A percentile compares a stretch with the other conserved stretches of the same genome.
Conservation (phyloP, 2,888 invertebrate genomes). For the Caenorhabditis afra region DNA sequence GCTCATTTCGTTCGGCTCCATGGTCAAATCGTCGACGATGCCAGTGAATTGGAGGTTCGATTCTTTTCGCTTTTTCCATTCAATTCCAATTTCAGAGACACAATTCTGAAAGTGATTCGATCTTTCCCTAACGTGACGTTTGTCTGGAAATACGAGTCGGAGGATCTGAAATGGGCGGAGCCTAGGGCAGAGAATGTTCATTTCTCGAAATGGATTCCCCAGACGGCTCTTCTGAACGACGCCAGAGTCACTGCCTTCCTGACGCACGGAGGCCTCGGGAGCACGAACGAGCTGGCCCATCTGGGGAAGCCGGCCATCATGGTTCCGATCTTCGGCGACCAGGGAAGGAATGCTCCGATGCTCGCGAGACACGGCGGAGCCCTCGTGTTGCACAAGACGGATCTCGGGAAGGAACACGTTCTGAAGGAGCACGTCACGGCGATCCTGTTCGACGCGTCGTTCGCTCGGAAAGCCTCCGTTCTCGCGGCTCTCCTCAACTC, state of each 20-base stretch:
- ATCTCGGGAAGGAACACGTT: constrained; percentile 22
- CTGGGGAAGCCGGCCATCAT: constrained; percentile 33
- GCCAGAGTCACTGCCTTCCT: constrained; percentile 24
- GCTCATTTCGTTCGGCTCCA: constrained; percentile 31
- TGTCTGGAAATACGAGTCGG: constrained; percentile 48
- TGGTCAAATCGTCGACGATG: constrained; percentile 23
- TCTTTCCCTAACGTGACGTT: constrained; percentile 36
- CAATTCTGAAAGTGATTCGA: constrained; percentile 4
- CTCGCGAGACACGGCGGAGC: constrained; percentile 49
- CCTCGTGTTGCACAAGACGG: constrained; percentile 26
- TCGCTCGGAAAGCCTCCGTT: constrained; percentile 2
- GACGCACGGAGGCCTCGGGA: constrained; percentile 41
- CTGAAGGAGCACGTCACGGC: constrained; percentile 6
- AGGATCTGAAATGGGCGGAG: constrained; percentile 13
- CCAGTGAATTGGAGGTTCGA: constrained; percentile 9
- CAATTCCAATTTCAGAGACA: constrained; percentile 24
- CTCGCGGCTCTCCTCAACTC: constrained; percentile 17
- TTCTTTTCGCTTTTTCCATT: constrained; percentile 33
- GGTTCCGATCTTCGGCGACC: constrained; percentile 51
- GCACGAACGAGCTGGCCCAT: constrained; percentile 25
- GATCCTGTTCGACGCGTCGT: constrained; percentile 30
- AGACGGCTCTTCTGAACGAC: constrained; percentile 24
- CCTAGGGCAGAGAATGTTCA: constrained; percentile 11
- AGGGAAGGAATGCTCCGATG: constrained; percentile 49
- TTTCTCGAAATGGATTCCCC: constrained; percentile 37